Evolutionary conservation across 2,113 vertebrate species (phyloP), one percentile per base, ranked within the genome.

Genomic region (Mormoops blainvillei): DNA sequence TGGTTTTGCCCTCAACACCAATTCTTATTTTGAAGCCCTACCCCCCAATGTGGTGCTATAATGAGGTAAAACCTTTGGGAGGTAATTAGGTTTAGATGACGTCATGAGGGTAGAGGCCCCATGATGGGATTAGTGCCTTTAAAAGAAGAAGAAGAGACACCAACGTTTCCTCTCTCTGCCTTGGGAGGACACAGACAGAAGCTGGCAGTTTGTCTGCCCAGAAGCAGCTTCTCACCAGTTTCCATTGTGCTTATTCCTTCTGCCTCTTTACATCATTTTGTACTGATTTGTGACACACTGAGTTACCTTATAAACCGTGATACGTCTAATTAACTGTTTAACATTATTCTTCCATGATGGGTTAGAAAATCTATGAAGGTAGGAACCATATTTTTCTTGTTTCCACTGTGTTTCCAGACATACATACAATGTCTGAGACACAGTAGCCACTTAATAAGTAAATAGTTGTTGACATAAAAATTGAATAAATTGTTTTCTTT

Each of bases 321-420:
- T 31, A 88, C 85, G 45, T 65, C 80, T 94, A 89, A 95, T 97
- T 95, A 92, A 87, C 67, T 89, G 45, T 67, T 87, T 76, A 92
- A 84, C 85, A n/a, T 58, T 80, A 65, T 77, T 92, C 38, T 95
- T 96, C 26, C 16, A 92, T 80, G 67, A 88, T 73, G 96, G 48
- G 92, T 95, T 95, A 95, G 90, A 87, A 97, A 97, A 95, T 83
- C 43, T 56, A 92, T 82, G 81, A 90, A 95, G n/a, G 38, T 92
- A 92, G 36, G 54, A 70, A 80, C 33, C 24, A 65, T 73, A 86
- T 36, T 89, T 96, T 83, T 87, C 63, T 87, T 92, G 7, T 90
- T 63, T 48, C 36, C 84, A 92, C 12, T 90, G 1, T 87, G n/a
- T 94, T 76, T 31, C 19, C 12, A 77, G 41, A 76, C 18, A 96